A percentile compares a stretch with the other conserved stretches of the same genome.
Evolutionary conservation across 2,888 invertebrate species (phyloP).

Genomic region (Melitaea athalia): DNA sequence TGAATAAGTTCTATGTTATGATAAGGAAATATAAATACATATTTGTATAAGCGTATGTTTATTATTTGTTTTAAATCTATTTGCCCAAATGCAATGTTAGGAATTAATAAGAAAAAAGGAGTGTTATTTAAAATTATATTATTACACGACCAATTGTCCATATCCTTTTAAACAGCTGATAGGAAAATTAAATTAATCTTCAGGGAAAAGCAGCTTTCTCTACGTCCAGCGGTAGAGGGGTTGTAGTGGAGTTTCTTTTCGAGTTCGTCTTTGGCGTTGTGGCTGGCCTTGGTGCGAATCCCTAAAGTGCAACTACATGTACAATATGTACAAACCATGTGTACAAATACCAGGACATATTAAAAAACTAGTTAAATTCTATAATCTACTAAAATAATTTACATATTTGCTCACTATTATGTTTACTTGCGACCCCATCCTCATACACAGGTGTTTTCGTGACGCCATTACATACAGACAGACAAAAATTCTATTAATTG

Average conservation of each 20-base stretch:
- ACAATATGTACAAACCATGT: conserved; percentile 26
- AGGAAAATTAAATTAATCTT: conserved; percentile 24
- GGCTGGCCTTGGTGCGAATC: conserved; percentile 34
- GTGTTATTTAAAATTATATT: not conserved
- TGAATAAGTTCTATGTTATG: too few relatives aligned
- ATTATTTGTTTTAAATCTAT: not conserved
- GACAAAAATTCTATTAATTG: conserved; percentile 39
- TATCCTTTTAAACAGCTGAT: not conserved
- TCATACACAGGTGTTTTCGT: conserved; percentile 40
- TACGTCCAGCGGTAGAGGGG: conserved; percentile 25
- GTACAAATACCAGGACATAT: not conserved
- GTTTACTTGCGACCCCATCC: conserved; percentile 40
- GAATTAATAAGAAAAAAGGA: not conserved
- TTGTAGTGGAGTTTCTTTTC: conserved; percentile 27
- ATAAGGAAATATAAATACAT: not conserved
- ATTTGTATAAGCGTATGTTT: not conserved
- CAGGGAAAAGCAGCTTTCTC: conserved; percentile 17
- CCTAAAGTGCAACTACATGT: conserved; percentile 42
- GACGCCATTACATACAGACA: conserved; percentile 42
- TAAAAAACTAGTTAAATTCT: conserved; percentile 7
- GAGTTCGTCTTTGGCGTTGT: conserved; percentile 24
- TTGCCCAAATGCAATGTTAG: not conserved
- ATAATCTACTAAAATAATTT: conserved; percentile 8
- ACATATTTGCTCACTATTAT: conserved; percentile 36
- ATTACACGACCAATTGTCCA: not conserved